Percentiles rank a stretch among this genome's conserved stretches.
Evolutionary conservation across 2,888 invertebrate genomes (phyloP).

Genomic region (Hedychridium roseum): DNA sequence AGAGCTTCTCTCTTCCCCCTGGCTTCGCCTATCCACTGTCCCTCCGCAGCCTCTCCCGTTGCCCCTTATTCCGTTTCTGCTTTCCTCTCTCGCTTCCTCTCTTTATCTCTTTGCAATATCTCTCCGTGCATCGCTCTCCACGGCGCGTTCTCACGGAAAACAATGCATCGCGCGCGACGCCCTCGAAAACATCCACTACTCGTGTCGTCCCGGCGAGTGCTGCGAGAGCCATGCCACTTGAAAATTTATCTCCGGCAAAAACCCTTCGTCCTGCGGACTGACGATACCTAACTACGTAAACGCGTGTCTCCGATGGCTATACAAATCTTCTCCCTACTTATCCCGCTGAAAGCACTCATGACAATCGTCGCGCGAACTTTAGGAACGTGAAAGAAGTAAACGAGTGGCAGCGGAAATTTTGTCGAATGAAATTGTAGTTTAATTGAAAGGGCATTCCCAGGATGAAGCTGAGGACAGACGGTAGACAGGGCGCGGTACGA

Average conservation of each 20-base stretch:
- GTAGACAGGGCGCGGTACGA: too few species aligned
- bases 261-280: not conserved
- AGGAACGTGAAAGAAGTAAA: too few species aligned
- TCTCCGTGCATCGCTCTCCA: slow-evolving; percentile 44
- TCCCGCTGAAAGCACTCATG: too few species aligned
- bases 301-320: too few species aligned
- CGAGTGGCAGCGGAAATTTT: too few species aligned
- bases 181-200: slow-evolving; percentile 55
- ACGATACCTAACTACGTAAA: not conserved
- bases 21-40: slow-evolving; percentile 23
- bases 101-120: slow-evolving; percentile 45
- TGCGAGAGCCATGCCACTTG: slow-evolving; percentile 30
- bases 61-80: slow-evolving; percentile 20
- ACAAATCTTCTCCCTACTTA: too few species aligned
- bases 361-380: too few species aligned
- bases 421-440: too few species aligned
- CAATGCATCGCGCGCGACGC: slow-evolving; percentile 51
- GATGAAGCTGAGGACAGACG: too few species aligned
- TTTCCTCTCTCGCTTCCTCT: slow-evolving; percentile 23
- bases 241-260: slow-evolving; percentile 33
- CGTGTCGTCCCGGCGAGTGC: slow-evolving; percentile 40
- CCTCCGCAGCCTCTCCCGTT: slow-evolving; percentile 7
- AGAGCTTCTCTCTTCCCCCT: slow-evolving; percentile 35
- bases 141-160: slow-evolving; percentile 52
- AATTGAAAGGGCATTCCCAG: too few species aligned